These are phyloP conservation scores for Megaceryle maxima DNA, from an alignment of 2,113 vertebrate species.

Conservation along the genomic window DNA sequence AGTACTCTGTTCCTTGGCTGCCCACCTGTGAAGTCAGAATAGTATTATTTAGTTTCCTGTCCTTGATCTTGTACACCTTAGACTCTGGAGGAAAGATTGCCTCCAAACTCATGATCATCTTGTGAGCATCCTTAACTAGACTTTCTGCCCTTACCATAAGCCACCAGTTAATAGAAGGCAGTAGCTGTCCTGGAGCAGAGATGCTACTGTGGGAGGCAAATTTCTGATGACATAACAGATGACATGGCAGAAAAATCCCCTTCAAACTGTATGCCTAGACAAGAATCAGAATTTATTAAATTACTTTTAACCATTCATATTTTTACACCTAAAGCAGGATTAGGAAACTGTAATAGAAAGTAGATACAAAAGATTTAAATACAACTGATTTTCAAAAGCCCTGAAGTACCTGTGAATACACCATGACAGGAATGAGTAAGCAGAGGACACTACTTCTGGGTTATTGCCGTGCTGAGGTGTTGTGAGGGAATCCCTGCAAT, in stretches of 20 bases:
- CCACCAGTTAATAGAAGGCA: background rate
- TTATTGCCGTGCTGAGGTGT: background rate
- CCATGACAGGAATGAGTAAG: background rate
- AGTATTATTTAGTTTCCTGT: background rate
- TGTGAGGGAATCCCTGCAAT: rapidly evolving
- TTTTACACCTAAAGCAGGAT: background rate
- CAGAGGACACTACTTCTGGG: background rate
- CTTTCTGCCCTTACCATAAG: background rate
- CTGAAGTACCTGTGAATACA: background rate
- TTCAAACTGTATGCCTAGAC: background rate
- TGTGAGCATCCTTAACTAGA: background rate
- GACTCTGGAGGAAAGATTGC: background rate
- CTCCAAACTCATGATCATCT: background rate
- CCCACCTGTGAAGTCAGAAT: background rate
- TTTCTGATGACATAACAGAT: background rate
- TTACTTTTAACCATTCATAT: background rate
- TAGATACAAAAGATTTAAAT: background rate
- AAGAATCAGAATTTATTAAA: background rate
- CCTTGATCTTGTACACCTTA: background rate
- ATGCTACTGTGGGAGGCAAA: background rate
- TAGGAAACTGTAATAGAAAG: background rate
- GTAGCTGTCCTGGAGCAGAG: background rate
- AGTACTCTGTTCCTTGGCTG: background rate
- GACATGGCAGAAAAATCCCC: background rate
- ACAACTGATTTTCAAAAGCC: background rate